These are phyloP conservation scores for Lamproptera curius DNA, from an alignment of 2,888 invertebrate species.

Conservation along the genomic window DNA sequence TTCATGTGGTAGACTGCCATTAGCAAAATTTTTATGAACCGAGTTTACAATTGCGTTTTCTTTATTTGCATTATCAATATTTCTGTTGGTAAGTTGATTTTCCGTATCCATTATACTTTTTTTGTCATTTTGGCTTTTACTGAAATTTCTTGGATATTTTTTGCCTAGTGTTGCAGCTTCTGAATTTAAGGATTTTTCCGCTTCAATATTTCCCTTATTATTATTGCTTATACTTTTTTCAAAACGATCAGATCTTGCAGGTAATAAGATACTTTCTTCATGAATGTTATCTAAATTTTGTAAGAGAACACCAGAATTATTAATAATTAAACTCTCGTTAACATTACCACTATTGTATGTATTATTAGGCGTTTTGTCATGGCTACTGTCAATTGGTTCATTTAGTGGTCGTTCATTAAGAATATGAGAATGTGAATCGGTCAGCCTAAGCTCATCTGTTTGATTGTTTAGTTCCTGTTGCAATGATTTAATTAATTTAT, in stretches of 20 bases:
- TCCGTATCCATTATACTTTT: slow-evolving; percentile 2
- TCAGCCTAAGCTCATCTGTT: neutral
- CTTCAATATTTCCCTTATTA: neutral
- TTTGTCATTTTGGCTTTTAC: neutral
- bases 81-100: slow-evolving; percentile 6
- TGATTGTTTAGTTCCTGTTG: slow-evolving; percentile 5
- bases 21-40: slow-evolving; percentile 39
- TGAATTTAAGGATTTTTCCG: neutral
- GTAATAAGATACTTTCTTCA: neutral
- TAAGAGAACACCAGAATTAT: neutral
- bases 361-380: neutral
- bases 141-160: neutral
- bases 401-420: neutral
- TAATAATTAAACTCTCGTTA: neutral
- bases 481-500: slow-evolving; percentile 7
- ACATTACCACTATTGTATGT: neutral
- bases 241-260: neutral
- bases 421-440: neutral
- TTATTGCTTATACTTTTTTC: neutral
- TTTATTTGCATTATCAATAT: slow-evolving; percentile 38
- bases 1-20: slow-evolving; percentile 53
- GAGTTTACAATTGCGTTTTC: slow-evolving; percentile 44
- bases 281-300: neutral
- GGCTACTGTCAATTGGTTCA: neutral
- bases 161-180: no score